Evolutionary conservation across 64 coral and sea anemone genomes (phyloP).

Genomic region (Dendrophyllia cribrosa): DNA sequence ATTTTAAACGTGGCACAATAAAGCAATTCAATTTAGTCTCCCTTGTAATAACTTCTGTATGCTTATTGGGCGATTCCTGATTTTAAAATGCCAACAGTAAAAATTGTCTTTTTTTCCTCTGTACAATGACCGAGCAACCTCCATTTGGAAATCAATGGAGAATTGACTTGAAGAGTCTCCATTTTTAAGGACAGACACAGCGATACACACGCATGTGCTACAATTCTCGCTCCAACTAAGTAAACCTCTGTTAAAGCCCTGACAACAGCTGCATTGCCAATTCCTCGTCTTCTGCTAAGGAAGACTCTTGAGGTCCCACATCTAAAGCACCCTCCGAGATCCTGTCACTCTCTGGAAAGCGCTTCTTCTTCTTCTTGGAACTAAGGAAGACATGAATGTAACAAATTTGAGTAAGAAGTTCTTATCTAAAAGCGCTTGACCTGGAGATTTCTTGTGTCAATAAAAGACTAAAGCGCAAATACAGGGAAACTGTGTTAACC

Average conservation of each 20-base stretch:
- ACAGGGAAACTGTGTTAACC: too few species aligned
- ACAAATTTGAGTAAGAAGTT: too few species aligned
- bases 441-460: neutral
- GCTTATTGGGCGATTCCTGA: too few species aligned
- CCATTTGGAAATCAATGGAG: neutral
- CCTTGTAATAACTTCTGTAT: too few species aligned
- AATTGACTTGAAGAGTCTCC: neutral
- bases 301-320: constrained; percentile 1
- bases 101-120: too few species aligned
- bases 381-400: neutral
- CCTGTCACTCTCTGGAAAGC: neutral
- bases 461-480: too few species aligned
- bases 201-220: neutral
- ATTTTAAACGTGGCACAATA: too few species aligned
- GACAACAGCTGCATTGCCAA: constrained; percentile 5
- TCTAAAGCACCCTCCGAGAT: neutral
- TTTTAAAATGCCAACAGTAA: too few species aligned
- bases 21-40: too few species aligned
- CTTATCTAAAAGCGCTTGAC: too few species aligned
- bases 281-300: constrained; percentile 42
- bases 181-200: neutral
- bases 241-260: neutral
- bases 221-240: too few species aligned
- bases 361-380: constrained; percentile 24
- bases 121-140: too few species aligned